Evolutionary conservation across 2,888 invertebrate species (phyloP), one percentile per base, ranked within the genome.

Genomic region (Pollenia labialis): DNA sequence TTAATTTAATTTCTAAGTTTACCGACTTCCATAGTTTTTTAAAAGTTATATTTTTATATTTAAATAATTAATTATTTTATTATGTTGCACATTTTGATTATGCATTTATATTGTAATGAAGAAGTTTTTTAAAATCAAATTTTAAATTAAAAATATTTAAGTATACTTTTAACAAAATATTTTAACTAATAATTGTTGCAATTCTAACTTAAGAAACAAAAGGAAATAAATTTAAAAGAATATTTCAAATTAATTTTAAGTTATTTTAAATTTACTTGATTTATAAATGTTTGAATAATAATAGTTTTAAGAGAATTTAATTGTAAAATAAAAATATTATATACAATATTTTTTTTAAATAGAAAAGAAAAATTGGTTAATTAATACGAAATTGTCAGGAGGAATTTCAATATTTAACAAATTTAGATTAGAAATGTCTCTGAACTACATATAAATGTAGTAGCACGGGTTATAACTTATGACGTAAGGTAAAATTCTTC

Each of bases 41-140:
- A 48, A 44, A 62, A 46, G 23, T 64, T 76, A 64, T 71, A 46
- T 48, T 66, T 60, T 48, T 44, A 42, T 60, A 14, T 50, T 52
- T 32, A 69, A 60, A 44, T 56, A 71, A 52, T 75, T 52, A 32
- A 54, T 56, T 52, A 52, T n/a, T 69, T 68, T 44, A 81, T 76
- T 68, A 85, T 46, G 32, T 42, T 66, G 84, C 84, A 87, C 87
- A 84, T 84, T 87, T 87, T 87, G 87, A 81, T 81, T 77, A 56
- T 87, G 87, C 86, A 86, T 86, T 85, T 85, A 85, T 77, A 77
- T 68, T 54, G 16, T 75, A 72, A 72, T 60, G 64, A 74, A 52
- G 12, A 52, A 66, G 46, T 77, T 76, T 80, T 76, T 11, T 32
- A 32, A 77, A 77, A 72, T 66, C 7, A 64, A 72, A 81, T 85